Base-by-base conservation (phyloP, 2,797 vertebrate species). In the Chelonia mydas region DNA sequence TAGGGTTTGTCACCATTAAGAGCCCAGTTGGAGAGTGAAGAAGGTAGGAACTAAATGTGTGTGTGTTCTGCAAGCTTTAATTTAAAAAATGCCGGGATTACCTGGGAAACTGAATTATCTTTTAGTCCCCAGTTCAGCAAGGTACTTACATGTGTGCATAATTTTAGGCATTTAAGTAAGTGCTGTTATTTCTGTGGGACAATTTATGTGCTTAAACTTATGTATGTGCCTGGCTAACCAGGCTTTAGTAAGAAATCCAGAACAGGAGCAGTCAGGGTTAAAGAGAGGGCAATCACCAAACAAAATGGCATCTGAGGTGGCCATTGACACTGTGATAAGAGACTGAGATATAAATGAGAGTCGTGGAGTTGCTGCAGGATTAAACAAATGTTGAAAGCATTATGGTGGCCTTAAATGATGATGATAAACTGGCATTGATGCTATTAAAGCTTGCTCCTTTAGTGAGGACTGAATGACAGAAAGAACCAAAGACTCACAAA, bases 381-480 rank as follows among this genome's bases (percentile, higher is more conserved):
- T 61, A 88, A 59, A 84, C 21, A 86, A 77, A 85, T 77, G 76
- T 76, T 37, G 45, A 91, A 88, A 90, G 76, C 81, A 89, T 79
- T 74, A 53, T 90, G 80, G 61, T 95, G 72, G 76, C 82, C 92
- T 88, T 90, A 92, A 96, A 82, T 87, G 76, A 90, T 13, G 47
- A 88, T 87, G 89, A 72, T 93, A 57, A 61, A 41, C 61, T 87
- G 50, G 13, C 53, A 61, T 5, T 80, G 55, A 84, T 90, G 45
- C 86, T 84, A 95, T 68, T 49, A 92, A 88, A 51, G 47, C 16
- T 28, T 57, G 17, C 53, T 91, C 82, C 9, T 90, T 55, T 55
- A 89, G 59, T 76, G 37, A 88, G 21, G 37, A 11, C 5, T 76
- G 33, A 83, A 84, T 87, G 83, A 54, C 21, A 83, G 74, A 8